Percentiles rank a stretch among this genome's conserved stretches.
phyloP scores from a whole-genome alignment of 92 coral and sea anemone species.

The Heteractis magnifica region DNA sequence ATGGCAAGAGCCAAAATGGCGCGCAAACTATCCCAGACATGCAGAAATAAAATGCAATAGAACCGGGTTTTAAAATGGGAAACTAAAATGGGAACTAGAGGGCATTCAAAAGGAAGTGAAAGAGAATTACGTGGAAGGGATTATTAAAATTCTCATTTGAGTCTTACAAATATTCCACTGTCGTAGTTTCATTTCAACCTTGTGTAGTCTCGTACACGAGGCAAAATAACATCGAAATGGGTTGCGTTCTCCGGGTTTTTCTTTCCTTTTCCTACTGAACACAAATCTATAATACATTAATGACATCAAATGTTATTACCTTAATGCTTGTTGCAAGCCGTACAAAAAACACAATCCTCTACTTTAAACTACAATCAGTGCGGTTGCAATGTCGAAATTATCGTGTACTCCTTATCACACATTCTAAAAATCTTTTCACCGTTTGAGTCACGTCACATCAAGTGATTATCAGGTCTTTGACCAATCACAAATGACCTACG shows the following conservation, averaged over 20 bases:
- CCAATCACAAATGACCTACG: slow-evolving; percentile 12
- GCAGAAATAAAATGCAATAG: too few relatives aligned
- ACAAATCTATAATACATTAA: not conserved
- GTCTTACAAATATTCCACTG: not conserved
- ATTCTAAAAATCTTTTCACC: not conserved
- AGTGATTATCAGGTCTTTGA: slow-evolving; percentile 29
- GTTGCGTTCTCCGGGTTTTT: not conserved
- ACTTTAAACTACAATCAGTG: not conserved
- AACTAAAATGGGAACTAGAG: too few relatives aligned
- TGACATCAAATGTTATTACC: not conserved
- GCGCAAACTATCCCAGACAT: too few relatives aligned
- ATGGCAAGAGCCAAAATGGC: too few relatives aligned
- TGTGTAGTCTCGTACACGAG: not conserved
- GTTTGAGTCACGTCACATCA: slow-evolving; percentile 5
- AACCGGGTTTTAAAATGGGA: too few relatives aligned
- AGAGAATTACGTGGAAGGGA: too few relatives aligned
- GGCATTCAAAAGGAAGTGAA: too few relatives aligned
- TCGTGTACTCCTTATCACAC: not conserved
- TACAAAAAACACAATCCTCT: not conserved
- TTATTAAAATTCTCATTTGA: too few relatives aligned
- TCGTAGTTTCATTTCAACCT: not conserved
- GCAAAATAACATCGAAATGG: not conserved
- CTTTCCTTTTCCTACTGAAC: not conserved
- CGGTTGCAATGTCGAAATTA: not conserved
- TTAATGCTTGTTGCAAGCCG: not conserved